Base-by-base conservation (phyloP, 2,888 invertebrate species). In the Silvanus unidentatus region DNA sequence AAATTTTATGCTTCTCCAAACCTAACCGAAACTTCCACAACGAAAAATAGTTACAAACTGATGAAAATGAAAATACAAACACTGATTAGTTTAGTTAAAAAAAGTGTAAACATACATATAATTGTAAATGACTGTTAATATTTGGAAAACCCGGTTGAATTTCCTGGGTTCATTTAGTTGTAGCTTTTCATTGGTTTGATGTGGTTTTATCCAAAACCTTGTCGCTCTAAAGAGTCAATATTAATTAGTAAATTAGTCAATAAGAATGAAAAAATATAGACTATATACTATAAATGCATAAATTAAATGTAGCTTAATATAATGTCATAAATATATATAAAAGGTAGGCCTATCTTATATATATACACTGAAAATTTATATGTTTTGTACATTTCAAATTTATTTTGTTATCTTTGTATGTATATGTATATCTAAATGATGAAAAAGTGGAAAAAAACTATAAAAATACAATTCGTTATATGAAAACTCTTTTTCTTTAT, bases 141-240 rank as follows among this genome's bases (percentile, higher is more conserved):
- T 32, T 32, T 32, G 4, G 10, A n/a, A 32, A 27, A 52, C 48
- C 50, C 30, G 45, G 44, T 35, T 44, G 42, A 45, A 8, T 13
- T 12, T 40, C 48, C 45, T 48, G 39, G 14, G 47, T 52, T 49
- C 14, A 32, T 47, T 52, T 49, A 15, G 37, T 15, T 13, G 10
- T 37, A 44, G 54, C 56, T 55, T 58, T 52, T 53, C 47, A 59
- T 58, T 63, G 56, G 57, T 63, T 64, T 58, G 53, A 58, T 60
- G 63, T 58, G 55, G 56, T 56, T 50, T 42, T 44, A 52, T 13
- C 34, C 29, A 49, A 50, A 47, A 54, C 57, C 58, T 57, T 59
- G 57, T 65, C 64, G 64, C 69, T 69, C 69, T 69, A 60, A 68
- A 65, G 63, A 70, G 70, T 69, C 70, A 69, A 69, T 70, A 69